These are phyloP conservation scores for Tromatobia lineatoria DNA, from an alignment of 2,888 invertebrate genomes.

Conservation along the genomic window DNA sequence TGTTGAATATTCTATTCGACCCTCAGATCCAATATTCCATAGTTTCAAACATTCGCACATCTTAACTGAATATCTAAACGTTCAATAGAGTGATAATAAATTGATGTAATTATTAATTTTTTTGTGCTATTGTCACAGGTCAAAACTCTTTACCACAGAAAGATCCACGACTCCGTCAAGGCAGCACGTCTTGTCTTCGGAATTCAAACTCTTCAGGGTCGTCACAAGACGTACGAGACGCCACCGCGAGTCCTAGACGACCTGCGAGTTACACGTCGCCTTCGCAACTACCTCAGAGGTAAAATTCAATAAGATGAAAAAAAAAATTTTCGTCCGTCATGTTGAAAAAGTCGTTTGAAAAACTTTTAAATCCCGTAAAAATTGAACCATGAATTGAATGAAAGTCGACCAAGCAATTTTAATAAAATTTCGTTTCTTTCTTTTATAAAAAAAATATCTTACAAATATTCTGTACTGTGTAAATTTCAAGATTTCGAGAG, in stretches of 20 bases:
- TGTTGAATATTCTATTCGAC: no score
- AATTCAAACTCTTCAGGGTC: slow-evolving; percentile 80
- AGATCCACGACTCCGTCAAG: slow-evolving; percentile 87
- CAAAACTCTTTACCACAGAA: slow-evolving; percentile 84
- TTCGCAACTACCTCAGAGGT: slow-evolving; percentile 85
- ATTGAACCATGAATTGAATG: no score
- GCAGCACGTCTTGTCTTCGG: slow-evolving; percentile 80
- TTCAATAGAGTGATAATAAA: slow-evolving; percentile 13
- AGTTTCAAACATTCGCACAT: no score
- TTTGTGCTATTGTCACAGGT: slow-evolving; percentile 63
- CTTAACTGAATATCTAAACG: slow-evolving; percentile 18
- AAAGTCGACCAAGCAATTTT: no score
- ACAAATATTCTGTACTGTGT: no score
- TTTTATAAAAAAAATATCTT: no score
- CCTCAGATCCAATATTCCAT: no score
- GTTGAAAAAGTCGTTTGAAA: no score
- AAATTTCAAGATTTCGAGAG: no score
- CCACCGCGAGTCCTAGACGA: slow-evolving; percentile 79
- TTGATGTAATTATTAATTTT: not conserved
- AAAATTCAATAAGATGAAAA: slow-evolving; percentile 46
- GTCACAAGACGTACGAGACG: slow-evolving; percentile 81
- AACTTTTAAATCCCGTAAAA: no score
- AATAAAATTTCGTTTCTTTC: no score
- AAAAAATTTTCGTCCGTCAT: no score
- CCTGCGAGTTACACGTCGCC: slow-evolving; percentile 82